Conservation (phyloP, 2,888 invertebrate genomes). For the Melitaea athalia region DNA sequence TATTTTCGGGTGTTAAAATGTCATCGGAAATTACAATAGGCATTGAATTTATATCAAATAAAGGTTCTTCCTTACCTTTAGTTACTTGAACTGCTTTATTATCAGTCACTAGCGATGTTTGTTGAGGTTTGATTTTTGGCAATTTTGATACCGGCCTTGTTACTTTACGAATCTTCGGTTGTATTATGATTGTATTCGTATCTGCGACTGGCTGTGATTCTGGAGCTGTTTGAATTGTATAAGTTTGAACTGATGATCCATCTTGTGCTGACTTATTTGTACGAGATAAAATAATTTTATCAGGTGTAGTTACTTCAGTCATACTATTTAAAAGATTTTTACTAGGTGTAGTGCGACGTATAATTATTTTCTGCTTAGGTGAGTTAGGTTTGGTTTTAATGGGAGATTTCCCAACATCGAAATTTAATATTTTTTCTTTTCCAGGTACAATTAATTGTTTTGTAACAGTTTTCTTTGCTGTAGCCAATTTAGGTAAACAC, state of each 20-base stretch:
- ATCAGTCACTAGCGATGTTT: slow-evolving; percentile 58
- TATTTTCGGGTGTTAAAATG: slow-evolving; percentile 85
- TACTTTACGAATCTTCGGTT: slow-evolving; percentile 69
- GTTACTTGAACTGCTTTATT: slow-evolving; percentile 45
- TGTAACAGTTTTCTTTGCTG: slow-evolving; percentile 52
- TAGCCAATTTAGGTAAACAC: slow-evolving; percentile 54
- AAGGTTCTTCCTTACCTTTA: slow-evolving; percentile 62
- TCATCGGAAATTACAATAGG: slow-evolving; percentile 89
- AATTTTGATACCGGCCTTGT: slow-evolving; percentile 62
- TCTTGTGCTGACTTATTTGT: slow-evolving; percentile 59
- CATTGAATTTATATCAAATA: slow-evolving; percentile 89
- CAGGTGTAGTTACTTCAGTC: slow-evolving; percentile 60
- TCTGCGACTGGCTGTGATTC: slow-evolving; percentile 55
- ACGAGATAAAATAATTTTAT: slow-evolving; percentile 73
- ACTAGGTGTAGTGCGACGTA: slow-evolving; percentile 64
- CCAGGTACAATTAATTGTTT: slow-evolving; percentile 63
- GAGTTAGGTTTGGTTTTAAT: slow-evolving; percentile 60
- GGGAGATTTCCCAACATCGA: slow-evolving; percentile 67
- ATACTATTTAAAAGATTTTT: slow-evolving; percentile 66
- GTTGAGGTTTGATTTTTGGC: slow-evolving; percentile 63
- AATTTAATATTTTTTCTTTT: slow-evolving; percentile 76
- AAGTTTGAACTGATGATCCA: slow-evolving; percentile 69
- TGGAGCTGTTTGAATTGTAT: slow-evolving; percentile 69
- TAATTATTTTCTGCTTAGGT: slow-evolving; percentile 74
- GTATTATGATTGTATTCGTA: slow-evolving; percentile 66